Percentiles rank a stretch among this genome's conserved stretches.
Conservation (phyloP, 2,888 invertebrate species). For the Eupithecia insigniata region DNA sequence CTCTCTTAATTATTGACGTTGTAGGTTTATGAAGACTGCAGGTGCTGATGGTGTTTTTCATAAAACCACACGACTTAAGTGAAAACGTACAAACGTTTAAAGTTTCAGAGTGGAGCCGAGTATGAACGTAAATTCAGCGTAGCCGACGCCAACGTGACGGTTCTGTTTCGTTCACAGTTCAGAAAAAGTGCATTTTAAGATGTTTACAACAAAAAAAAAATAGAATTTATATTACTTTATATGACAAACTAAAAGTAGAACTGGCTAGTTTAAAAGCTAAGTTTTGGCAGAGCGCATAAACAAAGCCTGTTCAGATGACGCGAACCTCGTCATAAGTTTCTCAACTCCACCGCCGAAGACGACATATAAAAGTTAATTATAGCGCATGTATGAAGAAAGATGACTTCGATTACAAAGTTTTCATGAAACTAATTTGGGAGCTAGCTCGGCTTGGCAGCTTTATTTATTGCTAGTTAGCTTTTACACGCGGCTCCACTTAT, state of each 20-base stretch:
- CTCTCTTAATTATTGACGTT: no score
- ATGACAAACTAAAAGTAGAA: neutral
- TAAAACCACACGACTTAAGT: no score
- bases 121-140: no score
- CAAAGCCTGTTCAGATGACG: constrained; percentile 11
- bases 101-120: no score
- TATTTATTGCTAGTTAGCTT: constrained; percentile 36
- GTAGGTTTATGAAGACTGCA: neutral
- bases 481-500: neutral
- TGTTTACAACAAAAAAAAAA: no score
- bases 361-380: constrained; percentile 35
- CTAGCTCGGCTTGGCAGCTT: constrained; percentile 34
- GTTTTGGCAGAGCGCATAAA: constrained; percentile 12
- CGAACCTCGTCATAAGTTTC: constrained; percentile 17
- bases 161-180: no score
- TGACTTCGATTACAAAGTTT: constrained; percentile 38
- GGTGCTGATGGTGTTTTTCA: no score
- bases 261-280: neutral
- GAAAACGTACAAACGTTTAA: no score
- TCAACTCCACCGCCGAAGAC: constrained; percentile 26
- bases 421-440: constrained; percentile 36
- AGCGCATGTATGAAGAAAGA: constrained; percentile 34
- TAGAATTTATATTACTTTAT: no score
- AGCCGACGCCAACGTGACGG: no score
- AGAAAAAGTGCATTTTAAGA: no score